Base-by-base conservation (phyloP, 2,888 invertebrate genomes). In the Ornithoptera priamus region DNA sequence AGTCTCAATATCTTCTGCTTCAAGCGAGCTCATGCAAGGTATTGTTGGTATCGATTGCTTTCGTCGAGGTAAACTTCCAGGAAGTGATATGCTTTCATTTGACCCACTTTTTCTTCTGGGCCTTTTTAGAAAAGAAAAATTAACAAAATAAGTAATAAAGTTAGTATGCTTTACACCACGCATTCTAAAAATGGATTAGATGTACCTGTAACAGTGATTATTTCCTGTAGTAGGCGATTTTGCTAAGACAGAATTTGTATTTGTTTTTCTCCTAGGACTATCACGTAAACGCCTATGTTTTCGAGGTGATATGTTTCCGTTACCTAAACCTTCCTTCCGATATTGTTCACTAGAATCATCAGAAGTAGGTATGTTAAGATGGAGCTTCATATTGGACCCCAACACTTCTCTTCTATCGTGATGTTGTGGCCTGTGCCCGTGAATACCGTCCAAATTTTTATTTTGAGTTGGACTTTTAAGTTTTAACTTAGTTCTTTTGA, bases 261-360 rank as follows among this genome's bases (percentile, higher is more conserved):
- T 87, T 42, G 94, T 94, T 86, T 95, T 95, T 80, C 95, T 92
- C 78, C 95, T 85, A 1, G 95, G 94, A 79, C 94, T 95, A 72
- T 96, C 95, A 71, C 95, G 90, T 69, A 93, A 88, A 71, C 95
- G 93, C 78, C 94, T 93, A 72, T 93, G 91, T 84, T 94, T 94
- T 73, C 94, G 93, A 61, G 94, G 94, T 17, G 94, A 94, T 73
- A 91, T 77, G 77, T 89, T 93, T 61, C 93, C 93, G 73, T 92
- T 93, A 42, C 84, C 87, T n/a, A 65, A 79, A 90, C 92, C 90
- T 76, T 92, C 90, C 83, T 90, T 90, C 71, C 89, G 85, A 74
- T 92, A 93, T 76, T 93, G 93, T 77, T 93, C 93, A 82, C 94
- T 94, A 8, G 94, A 94, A 79, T 94, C 94, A 78, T 94, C 94